Percentiles rank a stretch among this genome's conserved stretches.
Evolutionary conservation across 1,140 invertebrate genomes (phyloP).

Genomic region (Lethrus apterus): DNA sequence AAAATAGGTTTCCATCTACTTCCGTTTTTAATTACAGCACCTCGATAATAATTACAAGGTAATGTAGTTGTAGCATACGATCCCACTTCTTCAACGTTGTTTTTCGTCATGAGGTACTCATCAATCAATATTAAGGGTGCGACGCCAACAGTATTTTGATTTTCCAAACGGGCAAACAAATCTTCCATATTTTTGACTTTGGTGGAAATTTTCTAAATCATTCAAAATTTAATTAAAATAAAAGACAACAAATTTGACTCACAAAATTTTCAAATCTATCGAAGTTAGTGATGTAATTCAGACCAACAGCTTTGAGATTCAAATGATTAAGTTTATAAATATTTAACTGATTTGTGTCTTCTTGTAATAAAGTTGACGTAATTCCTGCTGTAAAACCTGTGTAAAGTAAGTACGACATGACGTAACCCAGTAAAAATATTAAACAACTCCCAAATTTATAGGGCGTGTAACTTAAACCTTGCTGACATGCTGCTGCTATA

Average conservation of each 20-base stretch:
- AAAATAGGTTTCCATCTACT: constrained; percentile 9
- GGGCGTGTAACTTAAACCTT: constrained; percentile 32
- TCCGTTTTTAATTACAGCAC: constrained; percentile 15
- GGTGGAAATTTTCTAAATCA: constrained; percentile 14
- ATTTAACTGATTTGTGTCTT: constrained; percentile 14
- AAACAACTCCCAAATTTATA: constrained; percentile 26
- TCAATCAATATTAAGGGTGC: constrained; percentile 20
- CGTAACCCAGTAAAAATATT: constrained; percentile 31
- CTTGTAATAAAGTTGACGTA: constrained; percentile 30
- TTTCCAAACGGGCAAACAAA: constrained; percentile 17
- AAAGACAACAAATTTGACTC: constrained; percentile 4
- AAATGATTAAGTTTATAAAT: not conserved
- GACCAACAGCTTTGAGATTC: constrained; percentile 8
- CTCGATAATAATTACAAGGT: constrained; percentile 8
- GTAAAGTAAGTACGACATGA: constrained; percentile 31
- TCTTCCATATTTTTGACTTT: constrained; percentile 15
- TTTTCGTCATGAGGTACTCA: constrained; percentile 14
- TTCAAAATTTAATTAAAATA: not conserved
- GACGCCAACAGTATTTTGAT: constrained; percentile 20
- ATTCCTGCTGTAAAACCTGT: constrained; percentile 34
- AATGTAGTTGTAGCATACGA: constrained; percentile 7
- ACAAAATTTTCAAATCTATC: constrained; percentile 5
- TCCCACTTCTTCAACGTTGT: constrained; percentile 8
- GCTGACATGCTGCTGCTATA: constrained; percentile 33
- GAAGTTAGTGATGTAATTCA: constrained; percentile 6